These are phyloP conservation scores for Drosophila teissieri DNA, from an alignment of 1,140 invertebrate genomes.

Conservation along the genomic window DNA sequence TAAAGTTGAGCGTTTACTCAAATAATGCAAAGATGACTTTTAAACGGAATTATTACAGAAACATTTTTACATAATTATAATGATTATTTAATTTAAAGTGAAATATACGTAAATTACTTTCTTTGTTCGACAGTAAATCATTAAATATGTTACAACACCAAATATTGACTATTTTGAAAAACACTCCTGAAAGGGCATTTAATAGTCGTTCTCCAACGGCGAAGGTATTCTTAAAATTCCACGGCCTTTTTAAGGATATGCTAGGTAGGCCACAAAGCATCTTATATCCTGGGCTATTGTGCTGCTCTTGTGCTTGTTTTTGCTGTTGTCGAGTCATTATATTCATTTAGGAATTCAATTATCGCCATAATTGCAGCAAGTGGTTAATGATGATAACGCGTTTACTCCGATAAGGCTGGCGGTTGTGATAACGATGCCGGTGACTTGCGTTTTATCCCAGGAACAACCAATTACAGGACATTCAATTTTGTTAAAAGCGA, in stretches of 20 bases:
- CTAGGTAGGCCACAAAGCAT: conserved; percentile 26
- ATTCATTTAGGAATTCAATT: conserved; percentile 80
- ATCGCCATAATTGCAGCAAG: conserved; percentile 74
- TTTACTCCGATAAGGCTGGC: conserved; percentile 46
- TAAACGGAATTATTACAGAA: no score
- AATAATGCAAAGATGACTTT: no score
- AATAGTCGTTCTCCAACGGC: neutral
- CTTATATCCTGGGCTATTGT: conserved; percentile 41
- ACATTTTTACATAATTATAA: no score
- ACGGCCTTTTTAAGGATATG: conserved; percentile 10
- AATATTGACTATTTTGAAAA: no score
- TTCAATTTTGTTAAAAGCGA: conserved; percentile 12
- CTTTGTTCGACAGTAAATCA: no score
- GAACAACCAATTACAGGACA: conserved; percentile 19
- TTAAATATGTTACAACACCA: no score
- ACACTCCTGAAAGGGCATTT: neutral
- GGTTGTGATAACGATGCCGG: conserved; percentile 6
- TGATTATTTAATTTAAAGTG: no score
- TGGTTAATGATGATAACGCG: conserved; percentile 75
- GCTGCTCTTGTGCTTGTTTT: conserved; percentile 16
- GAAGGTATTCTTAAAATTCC: conserved; percentile 14
- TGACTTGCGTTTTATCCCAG: conserved; percentile 21
- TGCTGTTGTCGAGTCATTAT: conserved; percentile 76
- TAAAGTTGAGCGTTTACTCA: neutral
- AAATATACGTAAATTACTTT: no score